Evolutionary conservation across 2,888 invertebrate species (phyloP), one percentile per base, ranked within the genome.

Genomic region (Nebria salina): DNA sequence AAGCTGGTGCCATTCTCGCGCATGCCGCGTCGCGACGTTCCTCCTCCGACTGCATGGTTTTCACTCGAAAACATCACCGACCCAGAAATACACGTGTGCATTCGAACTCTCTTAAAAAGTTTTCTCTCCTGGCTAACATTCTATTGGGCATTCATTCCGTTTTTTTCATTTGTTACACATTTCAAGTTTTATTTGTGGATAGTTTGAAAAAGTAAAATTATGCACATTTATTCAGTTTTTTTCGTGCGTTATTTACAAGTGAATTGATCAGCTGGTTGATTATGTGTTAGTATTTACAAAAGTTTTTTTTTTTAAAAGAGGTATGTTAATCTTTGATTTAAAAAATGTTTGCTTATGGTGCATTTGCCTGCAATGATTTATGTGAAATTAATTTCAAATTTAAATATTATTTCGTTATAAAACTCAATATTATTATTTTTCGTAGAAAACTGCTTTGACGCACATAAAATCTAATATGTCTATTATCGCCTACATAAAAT

Each of bases 41-140:
- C 54, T 54, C 65, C 65, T 25, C 65, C 73, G 41, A 11, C 77
- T 73, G 73, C 78, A 78, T 73, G 78, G 26, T 78, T 78, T 78
- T 77, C 77, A 73, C 78, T 78, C 73, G 72, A 78, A 78, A 77
- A 78, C 78, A 78, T 73, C 78, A 72, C 65, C 73, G 78, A 41
- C 20, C 13, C 20, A 65, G 78, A 73, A 78, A 73, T 77, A 77
- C 78, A 78, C 78, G 78, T 78, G 70, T 54, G 70, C 70, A 65
- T 70, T 54, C 25, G 72, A 70, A 72, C 72, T 54, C 26, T 43
- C 72, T 66, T 70, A 2, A 7, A 54, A 54, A 54, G 54, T 54
- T 54, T 54, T 54, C 54, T 54, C 8, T 54, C 2, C 13, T 8
- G 54, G 54, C 13, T 54, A 6, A 8, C 54, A 54, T 13, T 54